phyloP scores from a whole-genome alignment of 2,797 vertebrate genomes.

The Helostoma temminkii region DNA sequence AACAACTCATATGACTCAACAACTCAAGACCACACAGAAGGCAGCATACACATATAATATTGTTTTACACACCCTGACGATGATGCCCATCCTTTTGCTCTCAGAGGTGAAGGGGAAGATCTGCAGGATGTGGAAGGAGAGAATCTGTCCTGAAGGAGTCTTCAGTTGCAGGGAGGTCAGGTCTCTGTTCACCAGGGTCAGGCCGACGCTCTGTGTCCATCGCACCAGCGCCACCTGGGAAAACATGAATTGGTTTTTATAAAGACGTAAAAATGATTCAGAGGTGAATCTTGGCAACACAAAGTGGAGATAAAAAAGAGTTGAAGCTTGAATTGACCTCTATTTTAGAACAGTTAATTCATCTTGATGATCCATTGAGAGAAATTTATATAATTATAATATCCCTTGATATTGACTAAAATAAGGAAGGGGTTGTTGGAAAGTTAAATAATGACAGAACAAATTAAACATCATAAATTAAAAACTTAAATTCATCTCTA shows the following conservation, averaged over 20 bases:
- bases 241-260: slow-evolving; percentile 13
- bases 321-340: too few species aligned
- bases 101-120: slow-evolving; percentile 98
- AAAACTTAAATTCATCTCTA: background rate
- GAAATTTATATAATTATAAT: too few species aligned
- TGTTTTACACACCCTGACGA: slow-evolving; percentile 87
- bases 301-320: background rate
- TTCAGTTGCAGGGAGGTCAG: slow-evolving; percentile 94
- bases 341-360: too few species aligned
- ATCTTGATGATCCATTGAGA: too few species aligned
- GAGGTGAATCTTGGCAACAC: background rate
- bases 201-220: slow-evolving; percentile 96
- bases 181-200: slow-evolving; percentile 95
- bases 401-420: background rate
- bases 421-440: background rate
- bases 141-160: slow-evolving; percentile 92
- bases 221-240: slow-evolving; percentile 92
- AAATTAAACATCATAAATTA: too few species aligned
- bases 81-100: slow-evolving; percentile 98
- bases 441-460: background rate
- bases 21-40: slow-evolving; percentile 7
- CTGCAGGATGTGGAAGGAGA: slow-evolving; percentile 94
- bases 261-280: background rate
- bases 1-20: background rate
- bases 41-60: slow-evolving; percentile 1